Evolutionary conservation across 2,888 invertebrate genomes (phyloP), one percentile per base, ranked within the genome.

Genomic region (Ennomos fuscantarius): DNA sequence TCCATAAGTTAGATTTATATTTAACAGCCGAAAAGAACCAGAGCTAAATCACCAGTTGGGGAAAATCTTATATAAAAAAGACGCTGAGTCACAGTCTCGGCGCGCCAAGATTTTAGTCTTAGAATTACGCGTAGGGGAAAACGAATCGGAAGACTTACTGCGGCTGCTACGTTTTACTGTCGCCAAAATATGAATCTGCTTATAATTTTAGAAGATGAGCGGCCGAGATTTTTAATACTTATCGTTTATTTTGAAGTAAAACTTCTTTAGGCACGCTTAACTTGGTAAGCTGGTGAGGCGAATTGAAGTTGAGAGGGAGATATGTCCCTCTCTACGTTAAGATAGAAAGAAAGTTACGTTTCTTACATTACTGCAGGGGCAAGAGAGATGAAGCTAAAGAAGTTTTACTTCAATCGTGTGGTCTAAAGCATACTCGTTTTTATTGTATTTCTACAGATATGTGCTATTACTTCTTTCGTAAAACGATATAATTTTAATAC

Each of bases 1-100:
- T 84, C 82, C 81, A 79, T 82, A 82, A 87, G 79, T 82, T 82
- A 82, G 85, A 88, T 86, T 88, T 86, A 87, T 88, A 80, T 85
- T 84, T 84, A 85, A 84, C 79, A 80, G 79, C 72, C 80, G 73
- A 78, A 80, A 85, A 81, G 81, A 82, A 77, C 74, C 75, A 70
- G 70, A 69, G 70, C 73, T 74, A 80, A 80, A 82, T 80, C 78
- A 78, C 74, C 74, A 73, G 69, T 72, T 73, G 74, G 76, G 73
- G 75, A 74, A 77, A 77, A 74, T 59, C 62, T 67, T 63, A 56
- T 51, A 54, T 55, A 57, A 74, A 72, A 74, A 76, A 76, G 76
- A 75, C 69, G 80, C 79, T 76, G 76, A 81, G 72, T 79, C 80
- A 80, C 64, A 58, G 52, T 39, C 53, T 60, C 44, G 36, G 56